Evolutionary conservation across 2,113 vertebrate genomes (phyloP).

Genomic region (Aegithalos caudatus): DNA sequence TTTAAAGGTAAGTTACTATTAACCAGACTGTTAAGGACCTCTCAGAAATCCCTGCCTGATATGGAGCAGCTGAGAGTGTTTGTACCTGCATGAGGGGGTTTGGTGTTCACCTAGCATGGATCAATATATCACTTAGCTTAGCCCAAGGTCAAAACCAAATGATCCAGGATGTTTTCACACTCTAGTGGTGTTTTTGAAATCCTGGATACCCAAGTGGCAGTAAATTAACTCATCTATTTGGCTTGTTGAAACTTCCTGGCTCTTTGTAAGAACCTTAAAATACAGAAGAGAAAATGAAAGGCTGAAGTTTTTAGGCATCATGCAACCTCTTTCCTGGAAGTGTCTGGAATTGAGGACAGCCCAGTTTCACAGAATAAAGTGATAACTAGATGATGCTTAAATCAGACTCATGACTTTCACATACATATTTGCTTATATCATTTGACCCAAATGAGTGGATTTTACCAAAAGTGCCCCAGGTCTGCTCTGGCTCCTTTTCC

Average conservation of each 20-base stretch:
- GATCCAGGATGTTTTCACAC: background rate
- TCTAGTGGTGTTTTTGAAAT: background rate
- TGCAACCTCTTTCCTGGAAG: background rate
- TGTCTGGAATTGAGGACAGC: background rate
- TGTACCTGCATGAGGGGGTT: background rate
- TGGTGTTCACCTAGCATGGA: background rate
- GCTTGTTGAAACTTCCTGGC: background rate
- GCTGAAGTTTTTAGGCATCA: background rate
- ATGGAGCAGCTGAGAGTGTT: background rate
- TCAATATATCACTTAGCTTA: background rate
- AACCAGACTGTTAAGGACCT: background rate
- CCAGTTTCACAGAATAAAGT: background rate
- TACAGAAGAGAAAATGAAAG: background rate
- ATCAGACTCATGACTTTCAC: background rate
- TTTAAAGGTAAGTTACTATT: background rate
- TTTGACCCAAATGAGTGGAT: background rate
- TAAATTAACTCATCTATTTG: background rate
- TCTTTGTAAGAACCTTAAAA: background rate
- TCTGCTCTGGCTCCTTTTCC: background rate
- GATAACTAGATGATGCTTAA: background rate
- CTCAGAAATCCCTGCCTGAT: background rate
- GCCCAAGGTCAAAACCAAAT: background rate
- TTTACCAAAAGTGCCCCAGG: background rate
- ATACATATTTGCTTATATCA: background rate
- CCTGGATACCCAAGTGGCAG: background rate